Conservation (phyloP, 2,888 invertebrate species). For the Automeris io region DNA sequence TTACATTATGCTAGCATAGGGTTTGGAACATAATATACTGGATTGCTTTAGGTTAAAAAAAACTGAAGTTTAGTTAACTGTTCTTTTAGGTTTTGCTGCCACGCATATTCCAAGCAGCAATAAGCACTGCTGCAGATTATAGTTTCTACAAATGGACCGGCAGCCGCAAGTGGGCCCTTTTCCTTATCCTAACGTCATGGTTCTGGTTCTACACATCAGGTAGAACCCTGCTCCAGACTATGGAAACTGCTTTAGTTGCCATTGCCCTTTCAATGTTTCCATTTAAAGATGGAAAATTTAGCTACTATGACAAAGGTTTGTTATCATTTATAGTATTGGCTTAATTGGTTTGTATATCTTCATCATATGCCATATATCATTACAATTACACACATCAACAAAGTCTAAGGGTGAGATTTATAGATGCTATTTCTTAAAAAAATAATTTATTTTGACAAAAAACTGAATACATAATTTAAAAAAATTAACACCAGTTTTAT, state of each 20-base stretch:
- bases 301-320: slow-evolving; percentile 55
- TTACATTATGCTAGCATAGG: not conserved
- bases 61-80: slow-evolving; percentile 5
- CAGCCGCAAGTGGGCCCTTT: slow-evolving; percentile 85
- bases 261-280: slow-evolving; percentile 89
- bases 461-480: too few relatives aligned
- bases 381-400: too few relatives aligned
- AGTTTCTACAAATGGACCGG: slow-evolving; percentile 82
- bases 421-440: too few relatives aligned
- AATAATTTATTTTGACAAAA: too few relatives aligned
- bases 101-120: slow-evolving; percentile 86
- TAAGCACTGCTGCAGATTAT: slow-evolving; percentile 88
- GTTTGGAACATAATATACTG: too few relatives aligned
- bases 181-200: slow-evolving; percentile 87
- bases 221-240: slow-evolving; percentile 90
- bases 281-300: slow-evolving; percentile 68
- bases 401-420: too few relatives aligned
- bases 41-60: too few relatives aligned
- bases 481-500: too few relatives aligned
- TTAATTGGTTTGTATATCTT: too few relatives aligned
- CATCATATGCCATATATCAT: too few relatives aligned
- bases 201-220: slow-evolving; percentile 95
- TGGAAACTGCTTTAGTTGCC: slow-evolving; percentile 89
- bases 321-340: not conserved
- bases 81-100: slow-evolving; percentile 82